These are phyloP conservation scores for Melanostigma gelatinosum DNA, from an alignment of 2,113 vertebrate genomes.

Conservation along the genomic window DNA sequence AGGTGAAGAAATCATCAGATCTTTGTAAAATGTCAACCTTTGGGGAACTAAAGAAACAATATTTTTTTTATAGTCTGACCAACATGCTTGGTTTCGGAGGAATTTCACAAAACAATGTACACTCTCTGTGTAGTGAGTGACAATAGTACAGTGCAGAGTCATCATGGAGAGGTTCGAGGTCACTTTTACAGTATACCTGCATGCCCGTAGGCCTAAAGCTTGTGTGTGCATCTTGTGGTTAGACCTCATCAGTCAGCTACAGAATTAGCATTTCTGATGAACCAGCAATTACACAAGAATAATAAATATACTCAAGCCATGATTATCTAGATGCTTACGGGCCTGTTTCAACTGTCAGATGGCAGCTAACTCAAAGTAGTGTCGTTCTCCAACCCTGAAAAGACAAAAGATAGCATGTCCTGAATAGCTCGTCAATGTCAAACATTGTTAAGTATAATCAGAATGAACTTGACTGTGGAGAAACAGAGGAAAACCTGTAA, in stretches of 20 bases:
- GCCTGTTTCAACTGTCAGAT: slow-evolving; percentile 31
- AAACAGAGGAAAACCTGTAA: slow-evolving; percentile 67
- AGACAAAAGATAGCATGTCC: slow-evolving; percentile 54
- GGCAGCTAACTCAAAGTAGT: slow-evolving; percentile 55
- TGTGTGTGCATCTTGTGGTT: slow-evolving; percentile 28
- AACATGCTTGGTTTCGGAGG: neutral
- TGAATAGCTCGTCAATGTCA: slow-evolving; percentile 65
- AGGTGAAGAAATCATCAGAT: neutral
- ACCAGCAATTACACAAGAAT: slow-evolving; percentile 58
- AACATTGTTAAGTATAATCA: slow-evolving; percentile 69
- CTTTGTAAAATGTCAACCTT: neutral
- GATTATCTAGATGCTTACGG: slow-evolving; percentile 6
- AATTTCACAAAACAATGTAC: neutral
- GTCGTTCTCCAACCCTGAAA: slow-evolving; percentile 40
- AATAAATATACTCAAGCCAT: slow-evolving; percentile 41
- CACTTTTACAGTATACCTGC: slow-evolving; percentile 30
- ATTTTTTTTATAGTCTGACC: neutral
- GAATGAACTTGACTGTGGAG: slow-evolving; percentile 69
- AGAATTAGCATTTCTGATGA: slow-evolving; percentile 42
- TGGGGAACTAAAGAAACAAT: neutral
- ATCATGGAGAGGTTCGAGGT: slow-evolving; percentile 36
- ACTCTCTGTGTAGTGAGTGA: slow-evolving; percentile 45
- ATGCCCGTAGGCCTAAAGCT: slow-evolving; percentile 20
- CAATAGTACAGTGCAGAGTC: slow-evolving; percentile 39
- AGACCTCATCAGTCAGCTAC: slow-evolving; percentile 39